A percentile compares a stretch with the other conserved stretches of the same genome.
These are phyloP conservation scores for Sebastes umbrosus DNA, from an alignment of 2,797 vertebrate species.

Conservation along the genomic window DNA sequence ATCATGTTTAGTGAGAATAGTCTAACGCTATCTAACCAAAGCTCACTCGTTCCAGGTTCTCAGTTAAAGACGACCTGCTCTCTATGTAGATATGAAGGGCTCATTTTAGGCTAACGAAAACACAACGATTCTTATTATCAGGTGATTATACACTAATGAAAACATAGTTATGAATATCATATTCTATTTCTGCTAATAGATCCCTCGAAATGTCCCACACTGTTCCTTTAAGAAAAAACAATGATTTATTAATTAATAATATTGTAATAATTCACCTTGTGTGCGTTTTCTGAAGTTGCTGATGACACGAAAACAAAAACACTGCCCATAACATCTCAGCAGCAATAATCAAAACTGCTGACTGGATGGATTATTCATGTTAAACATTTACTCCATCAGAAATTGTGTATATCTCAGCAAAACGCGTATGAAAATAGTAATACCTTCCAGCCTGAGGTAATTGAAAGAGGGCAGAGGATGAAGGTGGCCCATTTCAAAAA, in stretches of 20 bases:
- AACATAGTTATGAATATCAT: no score
- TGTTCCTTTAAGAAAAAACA: not conserved
- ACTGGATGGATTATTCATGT: not conserved
- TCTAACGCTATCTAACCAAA: not conserved
- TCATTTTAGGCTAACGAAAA: no score
- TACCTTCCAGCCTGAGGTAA: not conserved
- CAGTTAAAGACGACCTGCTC: not conserved
- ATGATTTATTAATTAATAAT: not conserved
- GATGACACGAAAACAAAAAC: not conserved
- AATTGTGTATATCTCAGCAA: not conserved
- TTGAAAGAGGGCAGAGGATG: not conserved
- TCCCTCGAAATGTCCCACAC: no score
- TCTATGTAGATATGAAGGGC: no score
- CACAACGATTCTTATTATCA: no score
- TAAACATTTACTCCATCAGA: constrained; percentile 15
- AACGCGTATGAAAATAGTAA: not conserved
- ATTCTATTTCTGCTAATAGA: no score
- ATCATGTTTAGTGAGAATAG: not conserved
- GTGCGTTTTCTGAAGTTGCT: not conserved
- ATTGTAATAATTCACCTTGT: not conserved
- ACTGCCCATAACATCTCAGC: not conserved
- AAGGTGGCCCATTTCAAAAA: not conserved
- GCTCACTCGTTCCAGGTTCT: not conserved
- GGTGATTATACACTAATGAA: no score
- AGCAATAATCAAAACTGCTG: constrained; percentile 9